These are phyloP conservation scores for Dreissena polymorpha DNA, from an alignment of 1,140 invertebrate genomes.

Conservation along the genomic window DNA sequence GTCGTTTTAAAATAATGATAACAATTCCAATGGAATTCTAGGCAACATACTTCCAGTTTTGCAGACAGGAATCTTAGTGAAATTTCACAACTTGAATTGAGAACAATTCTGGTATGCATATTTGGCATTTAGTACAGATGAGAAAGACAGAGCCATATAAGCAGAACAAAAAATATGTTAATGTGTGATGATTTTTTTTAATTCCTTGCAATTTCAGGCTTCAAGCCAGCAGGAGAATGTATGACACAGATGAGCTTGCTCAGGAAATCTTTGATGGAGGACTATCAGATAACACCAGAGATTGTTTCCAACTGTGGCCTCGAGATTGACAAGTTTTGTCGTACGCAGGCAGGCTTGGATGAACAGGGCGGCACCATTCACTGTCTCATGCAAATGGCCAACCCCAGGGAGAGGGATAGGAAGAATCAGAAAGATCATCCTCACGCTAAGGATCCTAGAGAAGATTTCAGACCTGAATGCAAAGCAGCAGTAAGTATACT, in stretches of 20 bases:
- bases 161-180: no score
- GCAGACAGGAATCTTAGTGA: no score
- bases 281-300: conserved; percentile 95
- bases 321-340: conserved; percentile 86
- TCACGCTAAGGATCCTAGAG: background rate
- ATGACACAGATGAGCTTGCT: conserved; percentile 93
- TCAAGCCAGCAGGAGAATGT: conserved; percentile 87
- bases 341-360: conserved; percentile 82
- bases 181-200: no score
- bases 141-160: no score
- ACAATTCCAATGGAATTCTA: no score
- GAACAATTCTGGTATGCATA: no score
- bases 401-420: conserved; percentile 17
- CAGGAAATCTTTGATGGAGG: conserved; percentile 93
- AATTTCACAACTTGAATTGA: no score
- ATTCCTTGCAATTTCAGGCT: conserved; percentile 74
- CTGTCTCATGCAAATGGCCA: conserved; percentile 89
- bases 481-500: conserved; percentile 57
- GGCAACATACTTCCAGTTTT: no score
- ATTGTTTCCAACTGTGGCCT: conserved; percentile 90
- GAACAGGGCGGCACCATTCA: conserved; percentile 94
- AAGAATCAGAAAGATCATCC: background rate
- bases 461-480: conserved; percentile 55
- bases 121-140: no score
- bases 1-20: no score